Percentiles rank a stretch among this genome's conserved stretches.
Conservation (phyloP, 2,888 invertebrate species). For the Aphodius granarius region DNA sequence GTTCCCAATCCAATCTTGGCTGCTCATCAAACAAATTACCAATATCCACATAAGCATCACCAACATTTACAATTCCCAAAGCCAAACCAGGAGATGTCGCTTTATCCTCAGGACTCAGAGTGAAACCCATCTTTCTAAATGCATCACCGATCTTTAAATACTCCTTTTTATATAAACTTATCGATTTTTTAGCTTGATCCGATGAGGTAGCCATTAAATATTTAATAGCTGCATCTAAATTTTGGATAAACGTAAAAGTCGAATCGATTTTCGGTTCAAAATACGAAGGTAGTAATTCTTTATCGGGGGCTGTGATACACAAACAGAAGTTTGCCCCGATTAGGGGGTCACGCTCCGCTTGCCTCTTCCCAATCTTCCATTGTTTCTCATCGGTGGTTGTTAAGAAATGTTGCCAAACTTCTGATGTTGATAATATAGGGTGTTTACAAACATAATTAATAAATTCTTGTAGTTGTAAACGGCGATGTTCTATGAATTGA, state of each 20-base stretch:
- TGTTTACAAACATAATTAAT: conserved; percentile 96
- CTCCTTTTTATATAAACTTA: conserved; percentile 84
- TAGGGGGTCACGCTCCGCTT: conserved; percentile 92
- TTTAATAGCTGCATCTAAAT: conserved; percentile 87
- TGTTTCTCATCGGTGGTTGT: conserved; percentile 96
- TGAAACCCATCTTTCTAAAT: conserved; percentile 80
- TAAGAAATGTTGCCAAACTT: conserved; percentile 96
- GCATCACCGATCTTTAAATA: conserved; percentile 88
- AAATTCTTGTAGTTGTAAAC: conserved; percentile 93
- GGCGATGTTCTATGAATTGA: conserved; percentile 92
- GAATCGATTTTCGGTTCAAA: conserved; percentile 84
- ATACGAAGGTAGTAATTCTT: conserved; percentile 70
- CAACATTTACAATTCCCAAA: conserved; percentile 77
- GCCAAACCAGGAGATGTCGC: conserved; percentile 70
- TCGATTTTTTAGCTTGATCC: conserved; percentile 86
- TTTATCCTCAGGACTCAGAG: conserved; percentile 76
- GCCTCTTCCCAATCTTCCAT: conserved; percentile 96
- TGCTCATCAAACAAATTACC: conserved; percentile 90
- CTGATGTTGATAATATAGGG: conserved; percentile 88
- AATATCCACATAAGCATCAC: conserved; percentile 86
- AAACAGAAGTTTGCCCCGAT: conserved; percentile 90
- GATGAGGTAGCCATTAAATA: conserved; percentile 76
- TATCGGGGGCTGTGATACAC: conserved; percentile 83
- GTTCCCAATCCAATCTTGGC: conserved; percentile 87
- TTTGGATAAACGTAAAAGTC: conserved; percentile 78